phyloP scores from a whole-genome alignment of 2,113 vertebrate species.

The Ictidomys tridecemlineatus region DNA sequence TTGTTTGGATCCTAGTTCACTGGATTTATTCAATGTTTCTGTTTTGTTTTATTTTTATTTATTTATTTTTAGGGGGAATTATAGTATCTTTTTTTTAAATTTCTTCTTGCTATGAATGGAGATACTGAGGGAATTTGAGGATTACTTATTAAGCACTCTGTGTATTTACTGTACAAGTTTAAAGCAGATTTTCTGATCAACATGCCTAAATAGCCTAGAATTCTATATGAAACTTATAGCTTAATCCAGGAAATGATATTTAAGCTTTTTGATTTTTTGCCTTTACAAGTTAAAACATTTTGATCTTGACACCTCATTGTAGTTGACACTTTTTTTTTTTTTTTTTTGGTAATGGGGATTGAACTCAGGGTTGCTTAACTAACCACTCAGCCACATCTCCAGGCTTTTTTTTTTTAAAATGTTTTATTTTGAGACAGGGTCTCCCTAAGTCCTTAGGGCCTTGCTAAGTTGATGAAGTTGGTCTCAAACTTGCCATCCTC shows the following conservation, averaged over 20 bases:
- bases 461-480: too few relatives aligned
- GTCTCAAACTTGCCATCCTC: too few relatives aligned
- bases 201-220: neutral
- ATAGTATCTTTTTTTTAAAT: neutral
- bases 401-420: too few relatives aligned
- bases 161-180: neutral
- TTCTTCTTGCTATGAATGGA: neutral
- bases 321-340: neutral
- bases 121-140: neutral
- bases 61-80: too few relatives aligned
- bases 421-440: too few relatives aligned
- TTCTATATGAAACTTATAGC: neutral
- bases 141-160: neutral
- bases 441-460: too few relatives aligned
- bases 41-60: neutral
- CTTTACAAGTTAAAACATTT: conserved; percentile 41
- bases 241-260: neutral
- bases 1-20: neutral
- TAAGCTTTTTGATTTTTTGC: neutral
- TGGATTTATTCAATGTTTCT: neutral
- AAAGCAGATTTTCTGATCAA: neutral
- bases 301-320: neutral
- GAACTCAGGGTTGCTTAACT: too few relatives aligned
- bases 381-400: too few relatives aligned
- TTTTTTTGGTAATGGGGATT: too few relatives aligned